Conservation (phyloP, 2,113 vertebrate species). For the Dipodomys stephensi region DNA sequence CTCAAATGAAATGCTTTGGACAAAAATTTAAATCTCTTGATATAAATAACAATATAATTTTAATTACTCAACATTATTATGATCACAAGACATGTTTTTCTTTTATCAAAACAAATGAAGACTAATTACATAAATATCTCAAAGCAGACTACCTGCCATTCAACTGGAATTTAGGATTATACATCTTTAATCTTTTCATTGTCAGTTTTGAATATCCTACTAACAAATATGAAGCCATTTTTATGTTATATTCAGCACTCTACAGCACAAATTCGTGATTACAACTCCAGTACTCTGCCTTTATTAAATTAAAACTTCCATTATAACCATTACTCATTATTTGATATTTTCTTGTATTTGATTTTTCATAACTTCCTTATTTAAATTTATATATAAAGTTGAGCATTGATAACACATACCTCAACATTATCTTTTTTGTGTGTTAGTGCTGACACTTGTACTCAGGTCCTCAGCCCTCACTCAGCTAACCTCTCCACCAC, state of each 20-base stretch:
- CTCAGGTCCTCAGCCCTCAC: too few relatives aligned
- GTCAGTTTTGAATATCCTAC: neutral
- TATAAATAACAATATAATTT: too few relatives aligned
- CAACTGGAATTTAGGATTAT: constrained; percentile 1
- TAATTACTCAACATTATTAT: neutral
- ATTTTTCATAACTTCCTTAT: neutral
- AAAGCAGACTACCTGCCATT: constrained; percentile 15
- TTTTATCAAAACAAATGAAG: constrained; percentile 46
- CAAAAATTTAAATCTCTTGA: too few relatives aligned
- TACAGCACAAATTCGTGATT: neutral
- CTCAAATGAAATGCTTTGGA: too few relatives aligned
- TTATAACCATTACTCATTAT: constrained; percentile 19
- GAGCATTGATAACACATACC: neutral
- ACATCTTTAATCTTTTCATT: constrained; percentile 10
- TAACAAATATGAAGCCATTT: constrained; percentile 28
- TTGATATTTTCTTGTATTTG: constrained; percentile 5
- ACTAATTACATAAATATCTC: constrained; percentile 11
- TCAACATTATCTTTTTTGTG: neutral
- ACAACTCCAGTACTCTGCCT: neutral
- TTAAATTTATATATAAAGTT: constrained; percentile 52
- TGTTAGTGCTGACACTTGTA: too few relatives aligned
- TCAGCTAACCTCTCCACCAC: too few relatives aligned
- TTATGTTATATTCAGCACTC: neutral
- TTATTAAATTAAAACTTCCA: constrained; percentile 20
- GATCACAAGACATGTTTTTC: constrained; percentile 1